Base-by-base conservation (phyloP, 1,140 invertebrate species). In the Trigoniulus corallinus region DNA sequence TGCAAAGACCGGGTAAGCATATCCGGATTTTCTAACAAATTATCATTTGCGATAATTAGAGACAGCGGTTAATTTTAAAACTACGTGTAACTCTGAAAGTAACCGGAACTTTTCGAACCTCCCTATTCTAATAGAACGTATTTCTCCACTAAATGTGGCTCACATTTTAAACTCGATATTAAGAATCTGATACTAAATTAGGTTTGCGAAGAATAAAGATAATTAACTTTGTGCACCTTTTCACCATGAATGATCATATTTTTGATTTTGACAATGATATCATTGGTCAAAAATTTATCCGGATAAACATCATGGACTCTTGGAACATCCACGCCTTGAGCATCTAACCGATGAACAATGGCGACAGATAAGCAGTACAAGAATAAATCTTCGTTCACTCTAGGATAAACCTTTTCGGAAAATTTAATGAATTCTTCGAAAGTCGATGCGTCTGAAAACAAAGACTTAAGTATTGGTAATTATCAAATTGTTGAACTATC, bases 371-470 rank as follows among this genome's bases (percentile, higher is more conserved):
- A 62, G 4, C 74, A 72, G 49, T 78, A 78, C 10, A 73, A 57
- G 63, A 77, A 82, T 62, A 78, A 71, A 73, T 73, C 72, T 25
- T 72, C 71, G 65, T 81, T 81, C 55, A 79, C 65, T 57, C 74
- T 46, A 13, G 13, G 44, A 22, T 25, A 22, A 21, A 46, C 2
- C 12, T 24, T 25, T 22, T 46, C 23, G 23, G 44, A 20, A 12
- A 3, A 18, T 7, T 21, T 7, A 23, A 46, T 21, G 18, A 46
- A 46, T 7, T 46, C 20, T 18, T 24, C 18, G 18, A 46, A 46
- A 24, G 44, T 23, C 23, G 3, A 4, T 7, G 44, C 3, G 22
- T 20, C 44, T 46, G 23, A 13, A 7, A 10, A 46, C 3, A 18
- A 7, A 20, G 23, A 46, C 3, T 18, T 46, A 3, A 46, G 23